Percentiles rank a stretch among this genome's conserved stretches.
phyloP scores from a whole-genome alignment of 2,113 vertebrate species.

The Pagrus major region DNA sequence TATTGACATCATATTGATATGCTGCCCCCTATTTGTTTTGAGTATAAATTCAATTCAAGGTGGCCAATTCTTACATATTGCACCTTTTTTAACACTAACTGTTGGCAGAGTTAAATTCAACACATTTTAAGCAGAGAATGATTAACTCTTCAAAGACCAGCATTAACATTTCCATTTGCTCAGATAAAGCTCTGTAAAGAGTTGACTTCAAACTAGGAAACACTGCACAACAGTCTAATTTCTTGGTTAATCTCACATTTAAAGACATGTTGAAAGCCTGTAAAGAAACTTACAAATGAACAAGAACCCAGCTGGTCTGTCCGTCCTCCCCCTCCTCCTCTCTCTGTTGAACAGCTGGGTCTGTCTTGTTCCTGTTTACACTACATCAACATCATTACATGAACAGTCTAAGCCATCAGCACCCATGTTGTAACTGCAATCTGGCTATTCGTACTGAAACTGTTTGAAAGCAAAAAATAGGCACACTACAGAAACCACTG shows the following conservation, averaged over 20 bases:
- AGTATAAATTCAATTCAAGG: no score
- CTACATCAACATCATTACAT: slow-evolving; percentile 28
- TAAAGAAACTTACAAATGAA: background rate
- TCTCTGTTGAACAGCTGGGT: slow-evolving; percentile 42
- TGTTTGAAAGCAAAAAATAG: background rate
- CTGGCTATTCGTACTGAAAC: background rate
- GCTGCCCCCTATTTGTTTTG: no score
- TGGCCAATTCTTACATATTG: no score
- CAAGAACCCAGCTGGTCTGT: slow-evolving; percentile 25
- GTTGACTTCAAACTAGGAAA: background rate
- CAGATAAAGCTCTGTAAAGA: background rate
- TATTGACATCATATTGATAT: no score
- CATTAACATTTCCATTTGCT: background rate
- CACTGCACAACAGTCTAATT: background rate
- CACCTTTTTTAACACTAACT: no score
- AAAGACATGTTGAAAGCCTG: background rate
- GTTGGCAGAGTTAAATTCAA: no score
- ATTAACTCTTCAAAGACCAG: no score
- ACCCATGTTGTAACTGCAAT: background rate
- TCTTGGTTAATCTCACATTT: background rate
- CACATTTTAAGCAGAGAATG: no score
- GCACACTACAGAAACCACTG: background rate
- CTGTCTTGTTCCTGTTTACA: slow-evolving; percentile 64
- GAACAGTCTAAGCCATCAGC: slow-evolving; percentile 4
- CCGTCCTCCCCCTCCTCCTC: background rate